A percentile compares a stretch with the other conserved stretches of the same genome.
These are phyloP conservation scores for Odocoileus virginianus DNA, from an alignment of 2,113 vertebrate genomes.

Conservation along the genomic window DNA sequence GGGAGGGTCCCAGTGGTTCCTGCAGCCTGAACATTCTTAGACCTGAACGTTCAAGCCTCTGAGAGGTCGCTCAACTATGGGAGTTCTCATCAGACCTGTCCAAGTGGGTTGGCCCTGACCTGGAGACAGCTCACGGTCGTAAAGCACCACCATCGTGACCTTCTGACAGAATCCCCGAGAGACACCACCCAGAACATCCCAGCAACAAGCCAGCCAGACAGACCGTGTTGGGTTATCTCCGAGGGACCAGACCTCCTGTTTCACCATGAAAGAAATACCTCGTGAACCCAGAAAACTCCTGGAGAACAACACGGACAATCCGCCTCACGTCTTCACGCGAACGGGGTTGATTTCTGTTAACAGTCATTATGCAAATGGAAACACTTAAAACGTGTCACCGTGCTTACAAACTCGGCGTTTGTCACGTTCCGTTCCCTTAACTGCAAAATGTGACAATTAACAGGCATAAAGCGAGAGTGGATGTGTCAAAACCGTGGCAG, in stretches of 20 bases:
- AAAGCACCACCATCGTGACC: rapidly evolving
- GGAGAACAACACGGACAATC: rapidly evolving
- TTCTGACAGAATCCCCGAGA: not conserved
- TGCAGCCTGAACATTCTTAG: not conserved
- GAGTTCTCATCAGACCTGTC: too few relatives aligned
- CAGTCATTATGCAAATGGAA: not conserved
- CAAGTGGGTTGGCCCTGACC: rapidly evolving
- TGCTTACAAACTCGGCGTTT: not conserved
- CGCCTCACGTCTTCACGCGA: rapidly evolving
- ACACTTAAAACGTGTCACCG: not conserved
- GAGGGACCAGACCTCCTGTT: not conserved
- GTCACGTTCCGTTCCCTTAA: not conserved
- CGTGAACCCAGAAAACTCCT: rapidly evolving
- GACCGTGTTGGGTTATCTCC: rapidly evolving
- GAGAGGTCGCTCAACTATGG: rapidly evolving
- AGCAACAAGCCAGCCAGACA: rapidly evolving
- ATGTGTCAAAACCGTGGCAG: not conserved
- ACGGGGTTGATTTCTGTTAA: rapidly evolving
- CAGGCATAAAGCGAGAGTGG: rapidly evolving
- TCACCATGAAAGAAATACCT: rapidly evolving
- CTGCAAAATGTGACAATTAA: not conserved
- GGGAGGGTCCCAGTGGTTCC: not conserved
- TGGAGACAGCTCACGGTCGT: rapidly evolving
- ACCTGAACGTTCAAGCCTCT: too few relatives aligned
- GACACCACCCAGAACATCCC: too few relatives aligned